Percentiles rank a stretch among this genome's conserved stretches.
Conservation (phyloP, 2,888 invertebrate genomes). For the Macrophya annulata region DNA sequence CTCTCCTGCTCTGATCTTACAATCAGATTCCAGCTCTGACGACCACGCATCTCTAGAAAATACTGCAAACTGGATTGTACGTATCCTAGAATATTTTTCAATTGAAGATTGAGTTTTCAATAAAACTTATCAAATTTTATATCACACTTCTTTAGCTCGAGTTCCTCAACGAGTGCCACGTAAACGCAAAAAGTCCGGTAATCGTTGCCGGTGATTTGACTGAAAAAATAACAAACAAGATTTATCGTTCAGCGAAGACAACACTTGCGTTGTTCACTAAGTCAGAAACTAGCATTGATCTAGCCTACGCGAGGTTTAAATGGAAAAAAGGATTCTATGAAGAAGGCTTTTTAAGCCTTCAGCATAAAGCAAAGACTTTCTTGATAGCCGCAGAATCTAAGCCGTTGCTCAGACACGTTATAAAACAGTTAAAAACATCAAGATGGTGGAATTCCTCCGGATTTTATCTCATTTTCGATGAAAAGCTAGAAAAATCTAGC, state of each 20-base stretch:
- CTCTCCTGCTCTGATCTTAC: background rate
- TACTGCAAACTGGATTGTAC: constrained; percentile 27
- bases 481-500: background rate
- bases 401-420: background rate
- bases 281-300: background rate
- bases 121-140: background rate
- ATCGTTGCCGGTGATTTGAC: background rate
- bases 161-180: background rate
- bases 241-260: background rate
- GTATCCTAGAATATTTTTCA: background rate
- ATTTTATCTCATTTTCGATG: background rate
- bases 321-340: background rate
- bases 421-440: background rate
- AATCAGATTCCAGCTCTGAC: background rate
- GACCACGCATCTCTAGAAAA: background rate
- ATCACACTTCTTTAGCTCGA: background rate
- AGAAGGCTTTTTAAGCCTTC: background rate
- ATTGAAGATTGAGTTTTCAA: background rate
- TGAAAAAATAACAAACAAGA: background rate
- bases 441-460: constrained; percentile 34
- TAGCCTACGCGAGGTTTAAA: background rate
- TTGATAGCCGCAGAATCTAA: background rate
- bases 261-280: background rate
- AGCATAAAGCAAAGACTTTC: constrained; percentile 13
- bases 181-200: background rate